These are phyloP conservation scores for Oncorhynchus nerka DNA, from an alignment of 2,113 vertebrate genomes.

Conservation along the genomic window DNA sequence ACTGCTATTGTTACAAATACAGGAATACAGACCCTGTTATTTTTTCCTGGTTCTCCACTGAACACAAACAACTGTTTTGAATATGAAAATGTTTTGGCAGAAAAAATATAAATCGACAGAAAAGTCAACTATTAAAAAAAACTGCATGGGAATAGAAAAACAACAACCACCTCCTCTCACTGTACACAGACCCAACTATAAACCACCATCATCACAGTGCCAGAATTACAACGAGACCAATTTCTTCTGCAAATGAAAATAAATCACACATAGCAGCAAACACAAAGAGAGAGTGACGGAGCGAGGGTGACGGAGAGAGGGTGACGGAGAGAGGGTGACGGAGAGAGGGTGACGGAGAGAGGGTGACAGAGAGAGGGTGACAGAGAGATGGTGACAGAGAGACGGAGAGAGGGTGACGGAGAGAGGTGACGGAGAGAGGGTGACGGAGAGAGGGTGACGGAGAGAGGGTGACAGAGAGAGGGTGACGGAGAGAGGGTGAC, in stretches of 20 bases:
- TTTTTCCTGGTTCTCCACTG: slow-evolving; percentile 30
- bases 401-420: too few relatives aligned
- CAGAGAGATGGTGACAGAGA: background rate
- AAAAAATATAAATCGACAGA: slow-evolving; percentile 14
- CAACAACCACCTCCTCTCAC: background rate
- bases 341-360: background rate
- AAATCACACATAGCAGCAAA: slow-evolving; percentile 47
- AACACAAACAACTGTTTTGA: slow-evolving; percentile 25
- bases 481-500: too few relatives aligned
- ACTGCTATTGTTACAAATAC: slow-evolving; percentile 22
- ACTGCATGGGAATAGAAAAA: slow-evolving; percentile 16
- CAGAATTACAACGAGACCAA: slow-evolving; percentile 10
- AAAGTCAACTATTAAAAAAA: slow-evolving; percentile 26
- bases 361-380: background rate
- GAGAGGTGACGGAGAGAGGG: too few relatives aligned
- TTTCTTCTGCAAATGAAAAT: slow-evolving; percentile 41
- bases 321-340: background rate
- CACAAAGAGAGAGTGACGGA: slow-evolving; percentile 22
- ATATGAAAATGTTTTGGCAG: slow-evolving; percentile 36
- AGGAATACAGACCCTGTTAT: slow-evolving; percentile 6
- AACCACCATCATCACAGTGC: slow-evolving; percentile 20
- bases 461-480: too few relatives aligned
- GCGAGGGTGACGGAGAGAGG: background rate
- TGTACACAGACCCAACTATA: slow-evolving; percentile 19
- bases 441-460: too few relatives aligned